Base-by-base conservation (phyloP, 1,140 invertebrate species). In the Neelides sp. region DNA sequence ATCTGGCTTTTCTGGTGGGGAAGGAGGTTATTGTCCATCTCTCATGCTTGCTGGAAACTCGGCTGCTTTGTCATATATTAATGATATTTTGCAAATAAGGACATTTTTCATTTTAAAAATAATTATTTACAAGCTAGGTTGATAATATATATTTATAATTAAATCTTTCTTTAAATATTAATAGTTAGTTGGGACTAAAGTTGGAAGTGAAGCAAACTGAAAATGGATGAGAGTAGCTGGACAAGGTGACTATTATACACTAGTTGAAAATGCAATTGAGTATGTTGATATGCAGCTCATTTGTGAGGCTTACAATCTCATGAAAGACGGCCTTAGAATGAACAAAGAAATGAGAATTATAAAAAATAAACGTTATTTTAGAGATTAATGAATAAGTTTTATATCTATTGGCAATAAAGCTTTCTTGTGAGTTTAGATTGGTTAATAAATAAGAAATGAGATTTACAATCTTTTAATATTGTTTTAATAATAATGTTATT, bases 201-300 rank as follows among this genome's bases (percentile, higher is more conserved):
- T 73, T 7, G 76, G 82, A 51, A 75, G 75, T 13, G 87, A 97
- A 63, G 90, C 94, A 0, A 98, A 93, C 64, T 98, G 94, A 67
- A 92, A 98, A 64, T 98, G 94, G 94, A 92, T 95, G 2, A 95
- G 94, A 1, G 82, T 86, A 62, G 88, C 87, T 57, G 94, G 94
- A 22, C 84, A 93, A 2, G 95, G 95, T 1, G 95, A 98, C 66
- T 99, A 97, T 72, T 94, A 98, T 0, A 98, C 98, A 73, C 98
- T 98, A 95, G 95, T 96, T 10, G 92, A 96, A 69, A 96, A 96
- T 65, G 92, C 88, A 32, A 96, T 96, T 61, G 92, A 96, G 66
- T 99, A 99, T 64, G 96, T 95, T 13, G 96, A 99, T 66, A 99
- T 99, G 95, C 96, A 99, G 69, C 73, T 99, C 34, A 98, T 98